Percentiles rank a stretch among this genome's conserved stretches.
These are phyloP conservation scores for Sebastes itinus DNA, from an alignment of 2,797 vertebrate species.

Conservation along the genomic window DNA sequence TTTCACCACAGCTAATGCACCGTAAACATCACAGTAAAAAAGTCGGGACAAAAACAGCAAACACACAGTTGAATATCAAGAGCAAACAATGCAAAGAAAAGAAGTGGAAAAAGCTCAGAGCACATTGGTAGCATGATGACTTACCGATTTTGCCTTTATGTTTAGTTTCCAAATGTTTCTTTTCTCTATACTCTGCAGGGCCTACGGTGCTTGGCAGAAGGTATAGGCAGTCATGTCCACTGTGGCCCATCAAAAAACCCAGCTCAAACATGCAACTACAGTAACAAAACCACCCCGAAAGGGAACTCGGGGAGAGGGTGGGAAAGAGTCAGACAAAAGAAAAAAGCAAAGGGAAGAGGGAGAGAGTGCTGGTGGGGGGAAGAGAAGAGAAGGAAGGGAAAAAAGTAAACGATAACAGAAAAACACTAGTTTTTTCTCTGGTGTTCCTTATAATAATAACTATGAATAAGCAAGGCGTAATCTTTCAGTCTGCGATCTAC, in stretches of 20 bases:
- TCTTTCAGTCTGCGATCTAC: constrained; percentile 72
- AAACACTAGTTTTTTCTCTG: constrained; percentile 36
- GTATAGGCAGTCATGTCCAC: constrained; percentile 60
- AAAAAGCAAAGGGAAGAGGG: constrained; percentile 47
- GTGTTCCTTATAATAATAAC: constrained; percentile 55
- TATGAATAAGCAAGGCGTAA: constrained; percentile 54
- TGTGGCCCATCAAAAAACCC: constrained; percentile 51
- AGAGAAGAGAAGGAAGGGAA: constrained; percentile 15
- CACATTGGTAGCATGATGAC: constrained; percentile 45
- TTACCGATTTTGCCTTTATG: constrained; percentile 68
- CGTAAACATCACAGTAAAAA: constrained; percentile 22
- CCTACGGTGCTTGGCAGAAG: constrained; percentile 63
- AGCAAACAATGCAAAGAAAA: constrained; percentile 25
- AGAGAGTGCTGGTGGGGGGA: constrained; percentile 29
- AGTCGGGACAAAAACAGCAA: neutral
- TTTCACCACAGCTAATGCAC: constrained; percentile 17
- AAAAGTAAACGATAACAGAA: constrained; percentile 47
- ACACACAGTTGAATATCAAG: neutral
- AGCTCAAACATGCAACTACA: constrained; percentile 58
- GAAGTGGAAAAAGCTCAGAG: constrained; percentile 5
- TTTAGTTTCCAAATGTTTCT: constrained; percentile 64
- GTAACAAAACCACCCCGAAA: constrained; percentile 52
- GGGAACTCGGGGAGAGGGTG: constrained; percentile 44
- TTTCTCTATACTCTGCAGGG: constrained; percentile 49
- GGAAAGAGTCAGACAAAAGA: constrained; percentile 59